Percentiles rank a stretch among this genome's conserved stretches.
phyloP scores from a whole-genome alignment of 2,113 vertebrate genomes.

The Microtus oregoni region DNA sequence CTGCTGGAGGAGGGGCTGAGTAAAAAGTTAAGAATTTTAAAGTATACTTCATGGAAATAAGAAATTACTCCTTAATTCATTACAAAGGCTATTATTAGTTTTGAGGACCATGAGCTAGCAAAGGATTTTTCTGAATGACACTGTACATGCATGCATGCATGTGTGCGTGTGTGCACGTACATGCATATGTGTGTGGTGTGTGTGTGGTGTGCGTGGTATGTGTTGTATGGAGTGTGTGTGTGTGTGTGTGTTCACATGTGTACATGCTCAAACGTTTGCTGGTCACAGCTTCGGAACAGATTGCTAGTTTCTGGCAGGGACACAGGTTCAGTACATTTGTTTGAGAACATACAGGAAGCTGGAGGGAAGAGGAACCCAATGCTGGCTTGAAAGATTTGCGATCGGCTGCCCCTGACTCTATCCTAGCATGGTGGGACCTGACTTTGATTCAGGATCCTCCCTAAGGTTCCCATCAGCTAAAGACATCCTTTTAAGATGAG shows the following conservation, averaged over 20 bases:
- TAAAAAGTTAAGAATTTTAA: background rate
- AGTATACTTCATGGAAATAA: background rate
- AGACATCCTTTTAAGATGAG: background rate
- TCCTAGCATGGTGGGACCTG: background rate
- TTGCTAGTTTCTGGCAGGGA: background rate
- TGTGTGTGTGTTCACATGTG: background rate
- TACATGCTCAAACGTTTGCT: rapidly evolving
- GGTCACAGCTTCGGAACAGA: background rate
- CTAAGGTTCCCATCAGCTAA: background rate
- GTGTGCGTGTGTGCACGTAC: rapidly evolving
- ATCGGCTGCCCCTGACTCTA: background rate
- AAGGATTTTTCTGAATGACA: background rate
- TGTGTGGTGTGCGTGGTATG: too few relatives aligned
- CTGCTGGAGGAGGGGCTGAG: background rate
- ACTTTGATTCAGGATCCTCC: background rate
- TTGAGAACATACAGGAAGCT: background rate
- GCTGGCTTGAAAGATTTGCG: background rate
- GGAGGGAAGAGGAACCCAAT: background rate
- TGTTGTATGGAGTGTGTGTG: too few relatives aligned
- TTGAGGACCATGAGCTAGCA: background rate
- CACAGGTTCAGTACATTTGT: too few relatives aligned
- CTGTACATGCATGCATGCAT: too few relatives aligned
- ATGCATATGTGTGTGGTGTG: background rate
- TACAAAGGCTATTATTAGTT: background rate
- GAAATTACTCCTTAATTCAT: background rate